Evolutionary conservation across 2,888 invertebrate genomes (phyloP).

Genomic region (Drosophila macrospina): DNA sequence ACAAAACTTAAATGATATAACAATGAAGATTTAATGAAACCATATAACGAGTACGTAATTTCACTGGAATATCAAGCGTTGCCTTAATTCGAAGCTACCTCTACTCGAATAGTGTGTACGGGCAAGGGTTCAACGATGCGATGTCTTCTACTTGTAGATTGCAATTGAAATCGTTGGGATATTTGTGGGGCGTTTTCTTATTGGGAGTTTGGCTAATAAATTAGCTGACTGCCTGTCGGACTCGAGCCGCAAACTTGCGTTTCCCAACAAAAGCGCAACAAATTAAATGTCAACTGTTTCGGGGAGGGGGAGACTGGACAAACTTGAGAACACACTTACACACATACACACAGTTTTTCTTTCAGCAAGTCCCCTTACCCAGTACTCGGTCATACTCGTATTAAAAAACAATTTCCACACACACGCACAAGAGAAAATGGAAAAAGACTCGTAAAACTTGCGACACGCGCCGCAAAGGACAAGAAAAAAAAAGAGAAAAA

Average conservation of each 20-base stretch:
- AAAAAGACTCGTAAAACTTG: slow-evolving; percentile 65
- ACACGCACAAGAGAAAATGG: slow-evolving; percentile 48
- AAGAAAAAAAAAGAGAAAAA: slow-evolving; percentile 8
- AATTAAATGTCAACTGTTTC: slow-evolving; percentile 71
- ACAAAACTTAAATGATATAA: no score
- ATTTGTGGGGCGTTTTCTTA: slow-evolving; percentile 34
- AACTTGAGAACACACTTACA: slow-evolving; percentile 25
- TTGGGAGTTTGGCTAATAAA: slow-evolving; percentile 56
- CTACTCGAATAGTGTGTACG: slow-evolving; percentile 7
- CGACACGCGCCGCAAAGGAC: slow-evolving; percentile 61
- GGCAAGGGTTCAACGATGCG: slow-evolving; percentile 9
- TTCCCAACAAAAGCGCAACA: slow-evolving; percentile 64
- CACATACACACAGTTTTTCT: slow-evolving; percentile 25
- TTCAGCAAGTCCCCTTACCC: not conserved
- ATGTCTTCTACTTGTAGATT: slow-evolving; percentile 4
- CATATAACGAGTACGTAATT: no score
- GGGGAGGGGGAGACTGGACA: slow-evolving; percentile 1
- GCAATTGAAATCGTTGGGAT: slow-evolving; percentile 33
- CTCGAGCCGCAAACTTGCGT: slow-evolving; percentile 42
- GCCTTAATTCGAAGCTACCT: not conserved
- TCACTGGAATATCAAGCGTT: not conserved
- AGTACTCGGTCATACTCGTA: slow-evolving; percentile 59
- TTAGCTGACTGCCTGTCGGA: slow-evolving; percentile 40
- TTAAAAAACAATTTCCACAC: slow-evolving; percentile 83
- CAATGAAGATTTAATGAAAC: no score